Evolutionary conservation across 2,113 vertebrate genomes (phyloP), one percentile per base, ranked within the genome.

Genomic region (Myiagra hebetior): DNA sequence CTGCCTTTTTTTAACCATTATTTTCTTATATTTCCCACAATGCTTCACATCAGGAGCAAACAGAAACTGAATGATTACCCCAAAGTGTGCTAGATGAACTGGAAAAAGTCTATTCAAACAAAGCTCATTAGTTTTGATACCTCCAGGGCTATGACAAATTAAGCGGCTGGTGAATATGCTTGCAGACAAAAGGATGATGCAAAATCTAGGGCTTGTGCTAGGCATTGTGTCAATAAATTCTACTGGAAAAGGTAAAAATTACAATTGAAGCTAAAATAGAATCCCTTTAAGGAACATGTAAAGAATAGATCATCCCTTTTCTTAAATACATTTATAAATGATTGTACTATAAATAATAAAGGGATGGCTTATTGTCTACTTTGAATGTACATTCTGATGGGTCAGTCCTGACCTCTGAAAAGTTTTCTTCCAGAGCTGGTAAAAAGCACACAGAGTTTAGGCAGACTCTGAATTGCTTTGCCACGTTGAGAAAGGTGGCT

Each of bases 21-120:
- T 98, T 98, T 98, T 97, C 97, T 97, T 98, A 94, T 96, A 97
- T 98, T 98, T 98, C 98, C 98, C 98, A 98, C 98, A 98, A 98
- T 98, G 97, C 98, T 96, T 97, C 79, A 84, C 96, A 97, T 98
- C 98, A 98, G 98, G 98, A 97, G 98, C 98, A 98, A 98, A 98
- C 98, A 98, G 98, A 98, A 98, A 98, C 98, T 98, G 98, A 98
- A 98, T 98, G 98, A 98, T 98, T 98, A 98, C 98, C 98, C 98
- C 98, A 98, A 98, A 98, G 98, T 98, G 98, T 98, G 98, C 98
- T 98, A 98, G 98, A 98, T 98, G 98, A 98, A 98, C 98, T 98
- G 98, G 98, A 98, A 98, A 98, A 98, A 98, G 98, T 98, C 98
- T 98, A 98, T 98, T 98, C 98, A 98, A 98, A 98, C 98, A 98